Percentiles rank a stretch among this genome's conserved stretches.
Evolutionary conservation across 2,888 invertebrate species (phyloP).

Genomic region (Lasioglossum pauxillum): DNA sequence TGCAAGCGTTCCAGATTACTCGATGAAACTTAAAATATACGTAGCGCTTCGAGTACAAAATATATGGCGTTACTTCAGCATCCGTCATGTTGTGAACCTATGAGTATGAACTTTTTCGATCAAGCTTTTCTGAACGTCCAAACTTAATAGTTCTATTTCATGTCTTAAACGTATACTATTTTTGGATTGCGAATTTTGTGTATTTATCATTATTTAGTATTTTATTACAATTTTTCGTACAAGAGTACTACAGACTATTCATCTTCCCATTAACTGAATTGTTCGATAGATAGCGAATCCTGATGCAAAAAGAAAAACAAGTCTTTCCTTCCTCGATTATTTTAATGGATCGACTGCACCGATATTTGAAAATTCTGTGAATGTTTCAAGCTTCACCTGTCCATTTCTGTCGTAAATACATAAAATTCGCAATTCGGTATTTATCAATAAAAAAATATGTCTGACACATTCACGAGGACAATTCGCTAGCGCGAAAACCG

Average conservation of each 20-base stretch:
- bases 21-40: not conserved
- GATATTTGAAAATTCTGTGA: not conserved
- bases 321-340: too few relatives aligned
- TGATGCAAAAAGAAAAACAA: too few relatives aligned
- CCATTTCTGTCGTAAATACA: not conserved
- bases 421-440: not conserved
- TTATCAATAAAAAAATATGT: constrained; percentile 11
- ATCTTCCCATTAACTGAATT: not conserved
- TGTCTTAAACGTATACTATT: not conserved
- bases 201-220: not conserved
- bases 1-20: not conserved
- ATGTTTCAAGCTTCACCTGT: not conserved
- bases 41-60: not conserved
- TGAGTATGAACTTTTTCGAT: not conserved
- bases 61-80: not conserved
- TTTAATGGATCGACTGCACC: not conserved
- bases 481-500: not conserved
- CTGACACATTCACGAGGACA: not conserved
- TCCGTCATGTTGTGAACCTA: not conserved
- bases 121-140: not conserved
- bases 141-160: not conserved
- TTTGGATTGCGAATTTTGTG: not conserved
- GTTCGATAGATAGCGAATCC: not conserved
- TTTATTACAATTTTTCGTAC: too few relatives aligned
- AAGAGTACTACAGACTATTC: too few relatives aligned